Conservation (phyloP, 1,140 invertebrate species). For the Zaprionus gabonicus region DNA sequence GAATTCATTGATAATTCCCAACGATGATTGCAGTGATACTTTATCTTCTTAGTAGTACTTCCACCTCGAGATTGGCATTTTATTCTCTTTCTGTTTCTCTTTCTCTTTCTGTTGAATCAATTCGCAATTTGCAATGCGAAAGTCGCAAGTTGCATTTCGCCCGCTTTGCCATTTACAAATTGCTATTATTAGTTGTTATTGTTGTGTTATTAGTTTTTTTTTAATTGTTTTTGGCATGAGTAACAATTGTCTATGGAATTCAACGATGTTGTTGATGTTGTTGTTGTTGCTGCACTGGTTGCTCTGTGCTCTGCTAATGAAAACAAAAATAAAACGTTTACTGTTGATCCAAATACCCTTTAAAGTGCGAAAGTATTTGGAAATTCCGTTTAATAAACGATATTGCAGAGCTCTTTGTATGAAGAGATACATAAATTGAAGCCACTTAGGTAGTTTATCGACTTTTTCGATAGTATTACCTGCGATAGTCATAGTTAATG, state of each 20-base stretch:
- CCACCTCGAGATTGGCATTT: slow-evolving; percentile 13
- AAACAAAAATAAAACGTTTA: slow-evolving; percentile 13
- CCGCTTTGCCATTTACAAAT: slow-evolving; percentile 63
- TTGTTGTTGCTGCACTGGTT: slow-evolving; percentile 19
- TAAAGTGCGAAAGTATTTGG: not conserved
- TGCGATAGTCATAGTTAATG: no score
- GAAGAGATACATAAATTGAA: no score
- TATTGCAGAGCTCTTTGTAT: no score
- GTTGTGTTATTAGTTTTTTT: slow-evolving; percentile 34
- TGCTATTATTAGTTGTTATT: slow-evolving; percentile 63
- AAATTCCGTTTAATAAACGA: not conserved
- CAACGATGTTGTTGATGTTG: slow-evolving; percentile 14
- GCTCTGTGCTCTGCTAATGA: slow-evolving; percentile 42
- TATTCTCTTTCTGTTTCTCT: slow-evolving; percentile 34
- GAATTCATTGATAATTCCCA: not conserved
- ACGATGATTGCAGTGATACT: slow-evolving; percentile 7
- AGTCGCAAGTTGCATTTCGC: slow-evolving; percentile 21
- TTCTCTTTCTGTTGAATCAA: slow-evolving; percentile 52
- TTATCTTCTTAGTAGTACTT: not conserved
- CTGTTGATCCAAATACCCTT: not conserved
- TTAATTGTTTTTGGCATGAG: slow-evolving; percentile 71
- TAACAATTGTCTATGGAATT: slow-evolving; percentile 65
- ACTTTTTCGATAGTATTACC: no score
- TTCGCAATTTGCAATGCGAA: slow-evolving; percentile 35
- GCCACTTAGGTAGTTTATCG: no score